Base-by-base conservation (phyloP, 2,797 vertebrate genomes). In the Novumbra hubbsi region DNA sequence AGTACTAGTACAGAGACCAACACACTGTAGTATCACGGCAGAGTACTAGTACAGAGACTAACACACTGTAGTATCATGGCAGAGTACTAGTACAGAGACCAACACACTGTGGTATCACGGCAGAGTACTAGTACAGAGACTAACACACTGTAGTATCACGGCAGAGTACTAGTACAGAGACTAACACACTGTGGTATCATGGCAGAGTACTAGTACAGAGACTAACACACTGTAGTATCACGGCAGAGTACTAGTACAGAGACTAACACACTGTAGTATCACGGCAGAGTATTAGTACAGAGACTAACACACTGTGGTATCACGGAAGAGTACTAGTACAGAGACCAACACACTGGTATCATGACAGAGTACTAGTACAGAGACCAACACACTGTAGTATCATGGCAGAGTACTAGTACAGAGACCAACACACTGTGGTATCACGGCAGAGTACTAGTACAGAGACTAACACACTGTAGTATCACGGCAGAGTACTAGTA, bases 371-470 rank as follows among this genome's bases (percentile, higher is more conserved):
- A 34, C 32, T 34, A 34, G 5, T 34, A 34, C 32, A 34, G 32
- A 34, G 32, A 34, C 32, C 32, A 34, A 34, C 32, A 34, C 2
- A 34, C n/a, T n/a, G 32, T 2, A 34, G 32, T 34, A 5, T 34
- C 32, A 34, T 34, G 5, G 5, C 32, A 34, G 32, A 34, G n/a
- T n/a, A n/a, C n/a, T n/a, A n/a, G n/a, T n/a, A n/a, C n/a, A 98
- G 92, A 97, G 98, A 97, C 98, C 98, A 97, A 99, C 99, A n/a
- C n/a, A n/a, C n/a, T n/a, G 97, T 99, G 86, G 92, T 96, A 85
- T 64, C 32, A 34, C 5, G 32, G 5, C 32, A 34, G 32, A n/a
- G n/a, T 34, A 34, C 32, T 34, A 34, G 5, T 34, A 34, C 32
- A 34, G 32, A 34, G 32, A 34, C 32, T 5, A 34, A 34, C 32